These are phyloP conservation scores for Heliconius hewitsoni DNA, from an alignment of 1,140 invertebrate genomes.

Conservation along the genomic window DNA sequence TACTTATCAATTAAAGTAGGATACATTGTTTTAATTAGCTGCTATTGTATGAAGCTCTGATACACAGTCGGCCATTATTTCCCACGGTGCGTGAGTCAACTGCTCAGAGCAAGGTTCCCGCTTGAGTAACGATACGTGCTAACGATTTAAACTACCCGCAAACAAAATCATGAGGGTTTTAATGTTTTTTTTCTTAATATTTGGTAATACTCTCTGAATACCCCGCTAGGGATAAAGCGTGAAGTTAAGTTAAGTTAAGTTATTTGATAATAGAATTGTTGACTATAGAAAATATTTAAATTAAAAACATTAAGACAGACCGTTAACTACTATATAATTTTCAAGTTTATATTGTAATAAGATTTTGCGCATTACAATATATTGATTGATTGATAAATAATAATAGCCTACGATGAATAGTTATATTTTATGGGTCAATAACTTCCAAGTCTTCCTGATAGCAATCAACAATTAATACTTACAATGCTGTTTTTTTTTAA, in stretches of 20 bases:
- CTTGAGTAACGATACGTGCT: conserved; percentile 66
- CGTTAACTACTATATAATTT: background rate
- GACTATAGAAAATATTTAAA: background rate
- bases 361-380: background rate
- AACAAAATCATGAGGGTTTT: conserved; percentile 24
- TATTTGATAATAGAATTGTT: background rate
- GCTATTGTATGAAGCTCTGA: conserved; percentile 40
- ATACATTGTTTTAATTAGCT: conserved; percentile 32
- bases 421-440: conserved; percentile 33
- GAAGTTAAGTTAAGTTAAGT: no score
- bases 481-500: conserved; percentile 40
- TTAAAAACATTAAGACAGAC: background rate
- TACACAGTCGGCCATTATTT: conserved; percentile 51
- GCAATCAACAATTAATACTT: conserved; percentile 62
- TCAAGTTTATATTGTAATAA: background rate
- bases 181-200: background rate
- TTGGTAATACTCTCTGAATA: no score
- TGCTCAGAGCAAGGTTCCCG: conserved; percentile 56
- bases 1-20: conserved; percentile 32
- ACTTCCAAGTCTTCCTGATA: conserved; percentile 56
- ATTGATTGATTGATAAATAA: conserved; percentile 16
- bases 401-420: conserved; percentile 17
- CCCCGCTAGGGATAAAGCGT: no score
- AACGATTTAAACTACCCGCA: conserved; percentile 54
- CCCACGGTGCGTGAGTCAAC: conserved; percentile 68